These are phyloP conservation scores for Caenorhabditis brenneri DNA, from an alignment of 1,140 invertebrate genomes.

Conservation along the genomic window DNA sequence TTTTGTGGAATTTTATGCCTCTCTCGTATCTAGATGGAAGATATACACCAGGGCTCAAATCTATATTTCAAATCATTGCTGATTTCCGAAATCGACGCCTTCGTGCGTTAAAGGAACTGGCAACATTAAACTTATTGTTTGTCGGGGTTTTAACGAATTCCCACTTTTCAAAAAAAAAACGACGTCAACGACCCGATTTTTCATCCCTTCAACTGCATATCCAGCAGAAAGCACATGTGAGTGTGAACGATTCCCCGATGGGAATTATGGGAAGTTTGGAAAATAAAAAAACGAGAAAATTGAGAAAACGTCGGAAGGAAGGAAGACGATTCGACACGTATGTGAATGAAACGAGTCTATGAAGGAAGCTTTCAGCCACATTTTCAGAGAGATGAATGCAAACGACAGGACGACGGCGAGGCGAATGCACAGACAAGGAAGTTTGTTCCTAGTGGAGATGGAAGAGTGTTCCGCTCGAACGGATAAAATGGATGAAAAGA, in stretches of 20 bases:
- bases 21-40: no score
- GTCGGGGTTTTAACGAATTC: no score
- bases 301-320: background rate
- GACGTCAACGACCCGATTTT: background rate
- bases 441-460: background rate
- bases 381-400: background rate
- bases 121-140: no score
- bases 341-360: background rate
- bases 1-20: no score
- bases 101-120: no score
- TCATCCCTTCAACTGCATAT: background rate
- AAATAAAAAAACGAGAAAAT: background rate
- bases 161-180: background rate
- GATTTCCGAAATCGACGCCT: background rate
- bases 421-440: background rate
- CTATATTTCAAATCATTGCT: background rate
- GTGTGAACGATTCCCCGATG: background rate
- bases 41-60: no score
- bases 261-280: background rate
- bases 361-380: background rate
- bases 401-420: background rate
- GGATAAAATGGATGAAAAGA: background rate
- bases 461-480: background rate
- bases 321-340: background rate
- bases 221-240: background rate